Percentiles rank a stretch among this genome's conserved stretches.
Conservation (phyloP, 2,888 invertebrate genomes). For the Labia minor region DNA sequence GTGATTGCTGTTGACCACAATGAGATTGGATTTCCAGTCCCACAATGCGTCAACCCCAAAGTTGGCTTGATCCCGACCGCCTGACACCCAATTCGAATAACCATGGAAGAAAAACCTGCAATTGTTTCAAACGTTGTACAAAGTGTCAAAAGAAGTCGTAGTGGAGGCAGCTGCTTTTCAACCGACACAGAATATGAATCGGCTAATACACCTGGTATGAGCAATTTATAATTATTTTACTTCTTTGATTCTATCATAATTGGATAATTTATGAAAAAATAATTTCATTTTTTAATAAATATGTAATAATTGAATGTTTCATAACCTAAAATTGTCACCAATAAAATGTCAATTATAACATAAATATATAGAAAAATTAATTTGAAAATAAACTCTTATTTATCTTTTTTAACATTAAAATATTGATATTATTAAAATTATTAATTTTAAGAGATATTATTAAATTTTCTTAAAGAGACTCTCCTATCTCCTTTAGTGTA, state of each 20-base stretch:
- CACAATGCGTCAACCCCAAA: neutral
- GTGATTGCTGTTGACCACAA: neutral
- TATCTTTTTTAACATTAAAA: neutral
- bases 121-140: neutral
- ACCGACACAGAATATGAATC: constrained; percentile 4
- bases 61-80: neutral
- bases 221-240: neutral
- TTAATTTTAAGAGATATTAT: neutral
- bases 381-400: neutral
- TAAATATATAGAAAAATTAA: too few relatives aligned
- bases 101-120: neutral
- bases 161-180: constrained; percentile 1
- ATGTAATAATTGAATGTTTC: too few relatives aligned
- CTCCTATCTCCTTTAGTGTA: neutral
- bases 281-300: too few relatives aligned
- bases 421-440: neutral
- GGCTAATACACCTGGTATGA: neutral
- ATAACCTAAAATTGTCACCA: too few relatives aligned
- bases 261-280: too few relatives aligned
- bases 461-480: neutral
- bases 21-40: neutral
- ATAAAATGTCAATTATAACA: too few relatives aligned
- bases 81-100: neutral
- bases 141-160: constrained; percentile 7
- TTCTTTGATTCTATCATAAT: too few relatives aligned